Base-by-base conservation (phyloP, 2,888 invertebrate species). In the Trichogramma evanescens region DNA sequence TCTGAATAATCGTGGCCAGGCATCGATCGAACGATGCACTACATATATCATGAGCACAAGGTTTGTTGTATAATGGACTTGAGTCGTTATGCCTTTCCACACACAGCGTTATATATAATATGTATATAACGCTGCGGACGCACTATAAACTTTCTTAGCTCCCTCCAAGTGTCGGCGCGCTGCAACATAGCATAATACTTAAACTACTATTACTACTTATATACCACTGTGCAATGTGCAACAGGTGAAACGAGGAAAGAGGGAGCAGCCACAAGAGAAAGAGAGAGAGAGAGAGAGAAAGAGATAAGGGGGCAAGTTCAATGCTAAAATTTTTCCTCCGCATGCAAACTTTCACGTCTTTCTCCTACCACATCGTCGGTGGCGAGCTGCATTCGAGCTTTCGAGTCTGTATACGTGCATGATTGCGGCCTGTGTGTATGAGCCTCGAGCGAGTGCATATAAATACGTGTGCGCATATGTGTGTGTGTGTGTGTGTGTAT, bases 281-380 rank as follows among this genome's bases (percentile, higher is more conserved):
- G 56, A 26, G 58, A 8, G 45, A 41, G 56, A 65, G 66, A 69
- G 67, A 67, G 66, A 65, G 68, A n/a, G n/a, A n/a, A 67, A 71
- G 70, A 71, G 68, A 69, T 72, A 71, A 72, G 56, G 10, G 43
- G 52, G 50, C 60, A 60, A 63, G 63, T 63, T 63, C 63, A 63
- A 61, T 63, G 60, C 26, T 58, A 60, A 63, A 63, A 63, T 63
- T 63, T 63, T 58, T 61, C 63, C 10, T 49, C 44, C 10, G 55
- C 44, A 6, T 5, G 9, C 46, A 13, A 44, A n/a, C 52, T 26
- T 26, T 26, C 26, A 26, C 26, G 26, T 26, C 26, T 26, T 26
- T 9, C 42, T 50, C 8, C 43, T 10, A 9, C 1, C n/a, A 48
- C n/a, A 13, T 58, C 48, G 45, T 51, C 55, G 46, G 54, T 52